These are phyloP conservation scores for Cephus runcator DNA, from an alignment of 2,888 invertebrate species.

Conservation along the genomic window DNA sequence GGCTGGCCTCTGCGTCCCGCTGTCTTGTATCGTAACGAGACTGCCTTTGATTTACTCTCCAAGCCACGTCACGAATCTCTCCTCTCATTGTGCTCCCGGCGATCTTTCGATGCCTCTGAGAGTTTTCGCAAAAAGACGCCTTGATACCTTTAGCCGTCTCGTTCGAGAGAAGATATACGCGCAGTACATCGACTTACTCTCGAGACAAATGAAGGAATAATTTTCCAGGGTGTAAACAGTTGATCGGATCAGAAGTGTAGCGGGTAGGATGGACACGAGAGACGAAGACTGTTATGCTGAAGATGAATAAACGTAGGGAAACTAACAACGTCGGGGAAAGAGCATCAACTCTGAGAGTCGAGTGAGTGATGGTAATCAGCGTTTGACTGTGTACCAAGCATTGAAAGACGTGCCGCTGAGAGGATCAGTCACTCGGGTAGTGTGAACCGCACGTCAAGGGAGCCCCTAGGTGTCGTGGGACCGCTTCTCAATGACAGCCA, in stretches of 20 bases:
- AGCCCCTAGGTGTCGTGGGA: conserved; percentile 5
- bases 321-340: neutral
- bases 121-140: neutral
- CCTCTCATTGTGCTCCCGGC: neutral
- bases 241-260: neutral
- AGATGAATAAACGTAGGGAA: neutral
- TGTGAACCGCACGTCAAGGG: conserved; percentile 11
- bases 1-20: conserved; percentile 51
- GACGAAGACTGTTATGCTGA: neutral
- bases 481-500: conserved; percentile 15
- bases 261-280: neutral
- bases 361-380: conserved; percentile 50
- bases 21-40: conserved; percentile 43
- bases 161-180: neutral
- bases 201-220: neutral
- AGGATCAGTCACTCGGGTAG: conserved; percentile 52
- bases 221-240: neutral
- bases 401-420: conserved; percentile 57
- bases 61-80: neutral
- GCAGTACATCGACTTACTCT: neutral
- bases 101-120: neutral
- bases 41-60: conserved; percentile 3
- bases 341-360: neutral
- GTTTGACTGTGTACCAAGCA: conserved; percentile 38
- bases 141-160: neutral